A percentile compares a stretch with the other conserved stretches of the same genome.
phyloP scores from a whole-genome alignment of 2,797 vertebrate species.

The Rhinatrema bivittatum region DNA sequence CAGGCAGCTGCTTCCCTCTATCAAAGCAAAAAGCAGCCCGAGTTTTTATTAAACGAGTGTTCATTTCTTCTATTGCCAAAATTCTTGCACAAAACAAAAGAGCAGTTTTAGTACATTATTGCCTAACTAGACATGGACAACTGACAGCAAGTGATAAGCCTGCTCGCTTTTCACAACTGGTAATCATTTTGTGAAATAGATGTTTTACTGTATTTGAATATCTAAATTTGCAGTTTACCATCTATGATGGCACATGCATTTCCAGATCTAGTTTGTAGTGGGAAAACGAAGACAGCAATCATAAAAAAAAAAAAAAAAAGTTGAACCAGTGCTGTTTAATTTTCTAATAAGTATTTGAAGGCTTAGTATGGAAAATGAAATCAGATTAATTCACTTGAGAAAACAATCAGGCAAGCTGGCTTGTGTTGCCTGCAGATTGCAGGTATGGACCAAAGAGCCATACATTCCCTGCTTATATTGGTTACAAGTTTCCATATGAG shows the following conservation, averaged over 20 bases:
- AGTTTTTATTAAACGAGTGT: conserved; percentile 97
- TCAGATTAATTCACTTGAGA: conserved; percentile 51
- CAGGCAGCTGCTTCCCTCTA: conserved; percentile 78
- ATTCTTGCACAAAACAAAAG: conserved; percentile 85
- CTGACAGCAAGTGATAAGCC: conserved; percentile 99
- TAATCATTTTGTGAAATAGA: conserved; percentile 96
- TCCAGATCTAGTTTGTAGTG: conserved; percentile 66
- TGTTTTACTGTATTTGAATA: conserved; percentile 75
- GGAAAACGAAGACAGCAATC: conserved; percentile 58
- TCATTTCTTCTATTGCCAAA: conserved; percentile 98
- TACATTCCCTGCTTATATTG: conserved; percentile 16
- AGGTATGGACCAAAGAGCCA: too few relatives aligned
- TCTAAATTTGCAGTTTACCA: conserved; percentile 77
- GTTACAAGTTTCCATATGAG: conserved; percentile 36
- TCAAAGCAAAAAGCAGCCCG: conserved; percentile 88
- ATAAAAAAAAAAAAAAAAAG: too few relatives aligned
- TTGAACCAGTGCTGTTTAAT: conserved; percentile 59
- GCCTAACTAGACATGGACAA: conserved; percentile 92
- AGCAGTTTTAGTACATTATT: conserved; percentile 78
- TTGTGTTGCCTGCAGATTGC: too few relatives aligned
- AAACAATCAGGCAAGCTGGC: conserved; percentile 47
- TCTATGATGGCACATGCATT: conserved; percentile 72
- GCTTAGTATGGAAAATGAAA: conserved; percentile 39
- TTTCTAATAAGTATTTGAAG: conserved; percentile 68
- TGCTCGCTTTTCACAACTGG: conserved; percentile 93